These are phyloP conservation scores for Hippoglossus hippoglossus DNA, from an alignment of 2,797 vertebrate species.

Conservation along the genomic window DNA sequence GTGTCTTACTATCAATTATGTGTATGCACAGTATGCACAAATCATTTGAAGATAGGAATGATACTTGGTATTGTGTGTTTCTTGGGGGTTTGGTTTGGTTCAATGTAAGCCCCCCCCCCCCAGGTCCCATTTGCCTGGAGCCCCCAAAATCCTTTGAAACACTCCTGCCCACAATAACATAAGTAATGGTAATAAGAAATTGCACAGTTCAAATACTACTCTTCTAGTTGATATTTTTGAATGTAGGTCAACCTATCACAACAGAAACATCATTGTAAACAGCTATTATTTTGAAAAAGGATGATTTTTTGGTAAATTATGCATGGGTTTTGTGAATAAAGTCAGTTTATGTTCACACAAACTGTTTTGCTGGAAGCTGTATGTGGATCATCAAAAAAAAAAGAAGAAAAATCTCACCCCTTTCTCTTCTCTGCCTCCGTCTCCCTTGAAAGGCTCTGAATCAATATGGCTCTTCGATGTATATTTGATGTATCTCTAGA, in stretches of 20 bases:
- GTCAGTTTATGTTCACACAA: not conserved
- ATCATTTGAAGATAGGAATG: no score
- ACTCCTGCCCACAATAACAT: slow-evolving; percentile 8
- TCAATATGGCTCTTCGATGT: slow-evolving; percentile 62
- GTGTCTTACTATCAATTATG: no score
- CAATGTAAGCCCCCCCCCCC: no score
- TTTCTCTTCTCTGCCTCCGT: slow-evolving; percentile 9
- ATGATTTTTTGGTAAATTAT: slow-evolving; percentile 11
- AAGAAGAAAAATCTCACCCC: not conserved
- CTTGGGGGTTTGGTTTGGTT: no score
- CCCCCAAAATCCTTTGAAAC: no score
- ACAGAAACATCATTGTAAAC: slow-evolving; percentile 10
- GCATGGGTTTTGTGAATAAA: slow-evolving; percentile 21
- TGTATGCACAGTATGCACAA: no score
- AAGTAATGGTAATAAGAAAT: slow-evolving; percentile 4
- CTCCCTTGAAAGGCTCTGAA: slow-evolving; percentile 25
- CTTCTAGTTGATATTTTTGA: not conserved
- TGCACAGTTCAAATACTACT: not conserved
- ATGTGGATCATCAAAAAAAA: slow-evolving; percentile 7
- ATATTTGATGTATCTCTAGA: slow-evolving; percentile 72
- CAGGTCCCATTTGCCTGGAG: no score
- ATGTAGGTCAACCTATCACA: slow-evolving; percentile 17
- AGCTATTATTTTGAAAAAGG: not conserved
- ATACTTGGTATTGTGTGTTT: no score
- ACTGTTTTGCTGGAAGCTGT: slow-evolving; percentile 20